Evolutionary conservation across 2,888 invertebrate genomes (phyloP), one percentile per base, ranked within the genome.

Genomic region (Pachydiplax longipennis): DNA sequence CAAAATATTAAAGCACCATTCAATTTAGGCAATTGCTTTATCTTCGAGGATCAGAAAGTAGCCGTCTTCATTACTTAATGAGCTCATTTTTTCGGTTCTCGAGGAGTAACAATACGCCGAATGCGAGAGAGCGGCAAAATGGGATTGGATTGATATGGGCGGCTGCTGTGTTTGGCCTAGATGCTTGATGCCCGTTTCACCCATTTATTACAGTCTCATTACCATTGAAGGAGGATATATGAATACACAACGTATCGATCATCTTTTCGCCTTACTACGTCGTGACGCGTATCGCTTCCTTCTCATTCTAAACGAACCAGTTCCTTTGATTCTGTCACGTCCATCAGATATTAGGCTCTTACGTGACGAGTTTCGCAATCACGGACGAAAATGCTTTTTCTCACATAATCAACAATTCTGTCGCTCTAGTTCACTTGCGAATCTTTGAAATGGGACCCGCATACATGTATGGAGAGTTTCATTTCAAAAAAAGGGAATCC

Each of bases 171-270:
- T 58, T 58, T 83, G 87, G 87, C 87, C 87, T 87, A 61, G 61
- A 87, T 87, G 87, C 53, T 31, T 61, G 87, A 37, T 8, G 61
- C 61, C 87, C 87, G 87, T 87, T 65, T 87, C 87, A 87, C 87
- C 87, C 61, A 87, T 87, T 87, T 87, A 87, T 65, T 87, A 87
- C 87, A 87, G 61, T 61, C 87, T 87, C 87, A 87, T 87, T 87
- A 87, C 87, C 87, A 61, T 87, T 65, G 87, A 87, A 87, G 35
- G 87, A 61, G 25, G 83, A 53, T 83, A 35, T 53, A 61, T n/a
- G 25, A 87, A 87, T 87, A 65, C n/a, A 61, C 61, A 6, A 10
- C 65, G 22, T 87, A 61, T 35, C 22, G 58, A 31, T 4, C 61
- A 65, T 35, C 61, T 22, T 18, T 8, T 37, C 15, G 61, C 35